Conservation (phyloP, 2,888 invertebrate species). For the Tethea ocularis region DNA sequence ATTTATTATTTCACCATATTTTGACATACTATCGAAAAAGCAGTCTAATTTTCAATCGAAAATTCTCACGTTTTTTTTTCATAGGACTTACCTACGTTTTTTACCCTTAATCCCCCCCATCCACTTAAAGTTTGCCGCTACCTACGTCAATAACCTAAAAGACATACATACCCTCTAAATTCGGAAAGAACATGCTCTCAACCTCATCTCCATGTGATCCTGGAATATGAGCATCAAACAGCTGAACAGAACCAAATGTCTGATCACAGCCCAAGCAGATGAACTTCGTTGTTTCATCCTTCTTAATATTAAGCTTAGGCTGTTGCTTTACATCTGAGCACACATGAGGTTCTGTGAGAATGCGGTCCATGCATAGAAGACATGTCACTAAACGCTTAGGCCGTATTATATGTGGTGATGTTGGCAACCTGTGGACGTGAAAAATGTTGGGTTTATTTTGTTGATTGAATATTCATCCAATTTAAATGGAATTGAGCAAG, state of each 20-base stretch:
- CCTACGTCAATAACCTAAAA: conserved; percentile 24
- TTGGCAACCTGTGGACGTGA: conserved; percentile 35
- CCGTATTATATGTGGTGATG: conserved; percentile 42
- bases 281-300: conserved; percentile 17
- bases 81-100: too few species aligned
- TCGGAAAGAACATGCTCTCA: conserved; percentile 57
- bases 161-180: conserved; percentile 30
- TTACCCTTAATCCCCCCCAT: too few species aligned
- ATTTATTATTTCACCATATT: too few species aligned
- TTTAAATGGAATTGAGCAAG: too few species aligned
- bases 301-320: not conserved
- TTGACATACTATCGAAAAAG: too few species aligned
- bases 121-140: too few species aligned
- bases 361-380: conserved; percentile 32
- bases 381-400: conserved; percentile 53
- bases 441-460: not conserved
- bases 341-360: conserved; percentile 20
- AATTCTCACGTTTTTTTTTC: too few species aligned
- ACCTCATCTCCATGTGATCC: conserved; percentile 44
- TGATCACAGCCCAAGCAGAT: conserved; percentile 53
- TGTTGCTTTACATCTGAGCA: conserved; percentile 14
- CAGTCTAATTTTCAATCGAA: too few species aligned
- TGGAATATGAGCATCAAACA: conserved; percentile 55
- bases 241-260: conserved; percentile 33
- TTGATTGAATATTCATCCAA: too few species aligned